A percentile compares a stretch with the other conserved stretches of the same genome.
Evolutionary conservation across 2,888 invertebrate species (phyloP).

Genomic region (Ferdinandea cuprea): DNA sequence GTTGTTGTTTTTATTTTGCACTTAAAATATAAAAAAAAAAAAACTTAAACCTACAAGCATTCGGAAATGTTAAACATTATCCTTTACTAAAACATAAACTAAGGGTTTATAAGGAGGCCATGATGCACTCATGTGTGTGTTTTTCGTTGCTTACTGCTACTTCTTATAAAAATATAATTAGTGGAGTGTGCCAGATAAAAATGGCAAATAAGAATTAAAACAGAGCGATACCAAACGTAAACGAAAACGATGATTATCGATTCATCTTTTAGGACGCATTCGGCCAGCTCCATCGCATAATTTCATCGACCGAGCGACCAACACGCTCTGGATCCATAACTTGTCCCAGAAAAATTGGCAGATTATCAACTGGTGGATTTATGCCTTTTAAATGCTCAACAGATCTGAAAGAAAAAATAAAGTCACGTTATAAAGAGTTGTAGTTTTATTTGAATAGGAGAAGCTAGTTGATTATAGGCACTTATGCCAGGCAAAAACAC

Average conservation of each 20-base stretch:
- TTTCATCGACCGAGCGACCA: slow-evolving; percentile 66
- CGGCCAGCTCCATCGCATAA: slow-evolving; percentile 75
- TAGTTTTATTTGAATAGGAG: too few relatives aligned
- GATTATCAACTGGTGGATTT: slow-evolving; percentile 60
- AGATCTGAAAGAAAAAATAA: slow-evolving; percentile 32
- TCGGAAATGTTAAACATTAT: slow-evolving; percentile 41
- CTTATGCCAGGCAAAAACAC: too few relatives aligned
- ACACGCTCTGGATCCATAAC: slow-evolving; percentile 67
- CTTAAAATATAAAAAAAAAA: slow-evolving; percentile 31
- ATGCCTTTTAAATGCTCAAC: slow-evolving; percentile 58
- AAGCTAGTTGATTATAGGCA: too few relatives aligned
- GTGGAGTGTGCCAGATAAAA: slow-evolving; percentile 19
- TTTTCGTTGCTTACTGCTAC: slow-evolving; percentile 16
- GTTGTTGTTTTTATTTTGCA: slow-evolving; percentile 29
- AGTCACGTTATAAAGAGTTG: not conserved
- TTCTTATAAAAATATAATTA: slow-evolving; percentile 48
- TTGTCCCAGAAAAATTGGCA: slow-evolving; percentile 64
- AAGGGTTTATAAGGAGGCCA: slow-evolving; percentile 13
- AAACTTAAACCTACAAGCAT: slow-evolving; percentile 25
- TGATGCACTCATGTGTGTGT: slow-evolving; percentile 9
- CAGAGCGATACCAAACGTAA: too few relatives aligned
- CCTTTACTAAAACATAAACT: slow-evolving; percentile 13
- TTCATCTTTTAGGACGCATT: slow-evolving; percentile 49
- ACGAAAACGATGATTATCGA: too few relatives aligned
- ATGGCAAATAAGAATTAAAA: slow-evolving; percentile 17